Conservation (phyloP, 2,888 invertebrate genomes). For the Carcina quercana region DNA sequence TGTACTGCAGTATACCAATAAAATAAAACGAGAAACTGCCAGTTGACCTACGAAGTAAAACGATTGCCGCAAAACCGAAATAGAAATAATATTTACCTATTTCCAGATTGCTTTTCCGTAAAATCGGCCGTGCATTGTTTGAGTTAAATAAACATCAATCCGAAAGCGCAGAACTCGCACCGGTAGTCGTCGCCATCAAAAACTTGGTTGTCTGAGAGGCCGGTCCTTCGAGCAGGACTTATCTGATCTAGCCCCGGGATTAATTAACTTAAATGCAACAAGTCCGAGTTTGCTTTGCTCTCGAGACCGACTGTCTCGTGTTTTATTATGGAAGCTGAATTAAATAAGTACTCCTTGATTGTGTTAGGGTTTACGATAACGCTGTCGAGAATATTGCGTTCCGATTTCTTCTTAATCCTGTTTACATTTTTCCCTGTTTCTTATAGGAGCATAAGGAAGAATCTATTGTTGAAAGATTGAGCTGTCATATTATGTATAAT, state of each 20-base stretch:
- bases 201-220: constrained; percentile 32
- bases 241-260: constrained; percentile 60
- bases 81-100: constrained; percentile 31
- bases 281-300: constrained; percentile 67
- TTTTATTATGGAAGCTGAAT: constrained; percentile 59
- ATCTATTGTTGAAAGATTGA: not conserved
- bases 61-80: too few relatives aligned
- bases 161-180: not conserved
- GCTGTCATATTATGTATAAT: too few relatives aligned
- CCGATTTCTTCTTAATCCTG: too few relatives aligned
- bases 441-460: not conserved
- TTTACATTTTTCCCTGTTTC: not conserved
- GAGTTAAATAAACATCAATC: constrained; percentile 19
- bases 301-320: constrained; percentile 57
- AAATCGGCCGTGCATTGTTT: constrained; percentile 34
- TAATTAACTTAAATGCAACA: constrained; percentile 74
- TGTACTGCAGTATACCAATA: too few relatives aligned
- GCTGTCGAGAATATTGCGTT: not conserved
- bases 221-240: constrained; percentile 45
- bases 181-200: constrained; percentile 23
- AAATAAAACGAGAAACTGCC: too few relatives aligned
- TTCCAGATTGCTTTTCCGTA: too few relatives aligned
- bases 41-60: too few relatives aligned
- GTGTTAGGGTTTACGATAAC: constrained; percentile 32
- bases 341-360: constrained; percentile 51